These are phyloP conservation scores for Brachionus plicatilis DNA, from an alignment of 1,140 invertebrate genomes.

Conservation along the genomic window DNA sequence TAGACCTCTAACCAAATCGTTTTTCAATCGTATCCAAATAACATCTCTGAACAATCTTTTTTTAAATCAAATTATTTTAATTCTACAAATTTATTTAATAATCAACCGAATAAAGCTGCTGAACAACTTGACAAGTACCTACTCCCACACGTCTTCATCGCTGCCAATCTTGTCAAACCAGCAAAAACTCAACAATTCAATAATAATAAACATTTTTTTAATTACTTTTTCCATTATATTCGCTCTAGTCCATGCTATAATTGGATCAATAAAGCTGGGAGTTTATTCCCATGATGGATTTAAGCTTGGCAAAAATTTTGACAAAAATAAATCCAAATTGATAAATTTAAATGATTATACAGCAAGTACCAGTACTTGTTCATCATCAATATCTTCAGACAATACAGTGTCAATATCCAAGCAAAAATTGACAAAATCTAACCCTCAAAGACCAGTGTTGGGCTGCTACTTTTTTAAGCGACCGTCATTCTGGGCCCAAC, in stretches of 20 bases:
- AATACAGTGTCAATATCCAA: constrained; percentile 1
- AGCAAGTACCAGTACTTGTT: not conserved
- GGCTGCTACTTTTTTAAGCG: not conserved
- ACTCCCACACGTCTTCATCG: not conserved
- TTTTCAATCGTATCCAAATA: not conserved
- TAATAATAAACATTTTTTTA: constrained; percentile 12
- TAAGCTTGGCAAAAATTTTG: constrained; percentile 10
- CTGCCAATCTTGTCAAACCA: not conserved
- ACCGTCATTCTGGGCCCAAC: not conserved
- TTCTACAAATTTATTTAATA: constrained; percentile 6
- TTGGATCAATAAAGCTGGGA: not conserved
- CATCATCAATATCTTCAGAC: constrained; percentile 7
- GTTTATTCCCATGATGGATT: constrained; percentile 27
- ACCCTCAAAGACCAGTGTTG: not conserved
- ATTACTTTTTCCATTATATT: constrained; percentile 14
- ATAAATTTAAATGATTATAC: not conserved
- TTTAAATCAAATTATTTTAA: not conserved
- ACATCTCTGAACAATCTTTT: not conserved
- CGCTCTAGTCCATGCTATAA: not conserved
- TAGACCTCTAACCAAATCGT: not conserved
- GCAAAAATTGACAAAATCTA: constrained; percentile 10
- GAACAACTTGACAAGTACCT: not conserved
- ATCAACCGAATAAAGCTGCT: not conserved
- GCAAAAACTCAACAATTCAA: constrained; percentile 23
- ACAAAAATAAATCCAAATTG: not conserved